phyloP scores from a whole-genome alignment of 2,888 invertebrate species.

The Notodonta dromedarius region DNA sequence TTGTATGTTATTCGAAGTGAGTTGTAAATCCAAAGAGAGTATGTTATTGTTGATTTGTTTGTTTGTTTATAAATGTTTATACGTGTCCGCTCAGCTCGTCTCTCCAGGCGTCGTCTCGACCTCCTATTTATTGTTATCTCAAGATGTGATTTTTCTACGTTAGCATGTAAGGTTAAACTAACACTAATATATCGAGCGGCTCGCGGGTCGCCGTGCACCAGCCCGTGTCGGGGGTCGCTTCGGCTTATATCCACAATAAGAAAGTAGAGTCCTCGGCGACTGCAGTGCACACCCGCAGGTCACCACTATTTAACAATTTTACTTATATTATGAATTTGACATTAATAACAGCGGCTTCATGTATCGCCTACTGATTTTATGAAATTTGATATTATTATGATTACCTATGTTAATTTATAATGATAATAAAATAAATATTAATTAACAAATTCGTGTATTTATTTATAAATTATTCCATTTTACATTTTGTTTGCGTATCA shows the following conservation, averaged over 20 bases:
- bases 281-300: conserved; percentile 43
- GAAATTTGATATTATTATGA: conserved; percentile 62
- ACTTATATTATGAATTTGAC: conserved; percentile 51
- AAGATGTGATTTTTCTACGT: conserved; percentile 79
- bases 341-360: conserved; percentile 67
- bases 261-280: conserved; percentile 64
- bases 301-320: conserved; percentile 49
- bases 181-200: conserved; percentile 52
- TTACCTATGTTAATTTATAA: conserved; percentile 73
- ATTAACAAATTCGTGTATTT: conserved; percentile 65
- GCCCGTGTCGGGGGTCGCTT: conserved; percentile 65
- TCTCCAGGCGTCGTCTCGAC: conserved; percentile 77
- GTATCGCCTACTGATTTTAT: conserved; percentile 71
- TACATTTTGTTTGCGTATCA: conserved; percentile 4
- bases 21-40: conserved; percentile 74
- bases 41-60: conserved; percentile 53
- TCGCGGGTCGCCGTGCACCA: conserved; percentile 54
- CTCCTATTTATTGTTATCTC: conserved; percentile 79
- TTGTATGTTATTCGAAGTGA: conserved; percentile 54
- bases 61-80: conserved; percentile 41
- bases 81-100: conserved; percentile 69
- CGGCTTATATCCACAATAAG: conserved; percentile 74
- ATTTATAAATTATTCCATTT: conserved; percentile 26
- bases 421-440: conserved; percentile 70
- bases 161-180: conserved; percentile 72